Evolutionary conservation across 2,888 invertebrate species (phyloP), one percentile per base, ranked within the genome.

Genomic region (Xanthia togata): DNA sequence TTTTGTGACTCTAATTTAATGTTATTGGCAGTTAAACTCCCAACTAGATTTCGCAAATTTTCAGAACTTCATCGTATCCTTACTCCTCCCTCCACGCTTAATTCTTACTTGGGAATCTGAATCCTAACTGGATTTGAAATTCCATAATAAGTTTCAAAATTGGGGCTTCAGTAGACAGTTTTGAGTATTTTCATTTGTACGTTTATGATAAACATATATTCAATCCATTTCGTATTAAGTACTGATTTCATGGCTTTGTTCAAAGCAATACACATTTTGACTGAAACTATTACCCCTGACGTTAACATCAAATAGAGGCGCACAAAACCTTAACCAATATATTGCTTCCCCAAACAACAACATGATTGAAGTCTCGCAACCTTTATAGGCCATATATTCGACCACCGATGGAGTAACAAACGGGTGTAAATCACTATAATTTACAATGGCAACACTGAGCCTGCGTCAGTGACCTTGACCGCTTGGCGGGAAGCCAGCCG

Each of bases 391-490:
- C 70, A 72, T 77, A 72, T 76, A 75, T 69, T 53, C 44, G 60
- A 70, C 63, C 69, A 81, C 73, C 73, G 72, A 81, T 78, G 77
- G 82, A 74, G 69, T 85, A 73, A 81, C 73, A 77, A 79, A 78
- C 76, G 78, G 57, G 67, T 82, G 81, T 87, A 88, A 87, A 87
- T 87, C 87, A 88, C 70, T 60, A 41, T 80, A 82, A 87, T 88
- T 88, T 87, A 88, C 76, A 69, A 74, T 78, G 71, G 82, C 70
- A 84, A 85, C 78, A 72, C 70, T 68, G 73, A 73, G 78, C 84
- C 75, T 78, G 64, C 59, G 70, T 70, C 70, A 50, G 53, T 75
- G 86, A 85, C 91, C 90, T 91, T 91, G 90, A 90, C 89, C 88
- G 87, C 31, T 84, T 91, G 91, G 88, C 88, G 35, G 59, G 55